Evolutionary conservation across 2,888 invertebrate genomes (phyloP).

Genomic region (Trissolcus japonicus): DNA sequence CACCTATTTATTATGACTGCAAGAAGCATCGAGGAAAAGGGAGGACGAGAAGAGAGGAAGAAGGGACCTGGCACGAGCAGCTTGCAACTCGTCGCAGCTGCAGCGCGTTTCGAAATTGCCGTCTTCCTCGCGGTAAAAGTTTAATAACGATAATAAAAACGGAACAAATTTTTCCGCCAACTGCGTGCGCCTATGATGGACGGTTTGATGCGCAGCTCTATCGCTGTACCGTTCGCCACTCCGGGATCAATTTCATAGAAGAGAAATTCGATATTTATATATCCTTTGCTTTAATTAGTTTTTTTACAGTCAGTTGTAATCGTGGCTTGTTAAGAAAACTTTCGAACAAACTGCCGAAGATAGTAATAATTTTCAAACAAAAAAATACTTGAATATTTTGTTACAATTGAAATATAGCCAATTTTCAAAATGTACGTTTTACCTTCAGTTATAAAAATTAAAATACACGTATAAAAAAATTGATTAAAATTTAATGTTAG

Average conservation of each 20-base stretch:
- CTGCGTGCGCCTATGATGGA: conserved; percentile 55
- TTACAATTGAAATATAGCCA: too few relatives aligned
- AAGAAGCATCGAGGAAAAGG: conserved; percentile 52
- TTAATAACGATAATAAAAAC: conserved; percentile 63
- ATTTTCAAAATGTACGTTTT: too few relatives aligned
- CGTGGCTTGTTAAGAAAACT: too few relatives aligned
- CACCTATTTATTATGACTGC: conserved; percentile 72
- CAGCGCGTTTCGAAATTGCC: conserved; percentile 59
- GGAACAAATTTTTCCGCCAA: conserved; percentile 57
- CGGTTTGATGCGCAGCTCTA: conserved; percentile 52
- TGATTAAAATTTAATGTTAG: too few relatives aligned
- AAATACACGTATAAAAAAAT: too few relatives aligned
- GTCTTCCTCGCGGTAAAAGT: conserved; percentile 57
- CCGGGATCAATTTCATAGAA: conserved; percentile 41
- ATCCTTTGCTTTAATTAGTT: background rate
- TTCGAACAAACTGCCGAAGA: too few relatives aligned
- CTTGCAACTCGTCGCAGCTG: conserved; percentile 62
- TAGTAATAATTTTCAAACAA: too few relatives aligned
- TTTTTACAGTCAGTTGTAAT: too few relatives aligned
- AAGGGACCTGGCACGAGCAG: conserved; percentile 64
- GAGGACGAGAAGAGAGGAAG: conserved; percentile 52
- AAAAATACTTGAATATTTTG: too few relatives aligned
- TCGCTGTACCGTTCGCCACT: conserved; percentile 50
- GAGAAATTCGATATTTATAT: conserved; percentile 55
- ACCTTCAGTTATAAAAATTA: too few relatives aligned